phyloP scores from a whole-genome alignment of 1,140 invertebrate genomes.

The Micrasema minimum region DNA sequence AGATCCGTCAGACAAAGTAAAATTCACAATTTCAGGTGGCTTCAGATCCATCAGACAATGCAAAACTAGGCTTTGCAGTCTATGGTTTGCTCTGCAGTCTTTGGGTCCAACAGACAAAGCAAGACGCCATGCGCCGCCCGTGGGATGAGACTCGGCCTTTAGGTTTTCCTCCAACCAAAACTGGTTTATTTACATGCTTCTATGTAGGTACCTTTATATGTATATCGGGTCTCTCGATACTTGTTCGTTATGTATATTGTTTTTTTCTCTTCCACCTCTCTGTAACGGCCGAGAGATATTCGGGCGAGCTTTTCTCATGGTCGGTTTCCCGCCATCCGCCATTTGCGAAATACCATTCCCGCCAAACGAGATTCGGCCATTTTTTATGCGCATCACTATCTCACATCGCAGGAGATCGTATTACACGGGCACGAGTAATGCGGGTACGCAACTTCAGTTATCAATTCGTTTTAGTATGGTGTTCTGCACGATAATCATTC shows the following conservation, averaged over 20 bases:
- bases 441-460: too few species aligned
- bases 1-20: too few species aligned
- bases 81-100: too few species aligned
- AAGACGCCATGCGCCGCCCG: background rate
- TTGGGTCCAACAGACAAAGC: too few species aligned
- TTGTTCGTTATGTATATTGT: slow-evolving; percentile 35
- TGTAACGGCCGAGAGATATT: slow-evolving; percentile 30
- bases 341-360: slow-evolving; percentile 47
- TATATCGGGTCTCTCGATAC: slow-evolving; percentile 38
- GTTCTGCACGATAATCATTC: too few species aligned
- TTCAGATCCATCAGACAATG: too few species aligned
- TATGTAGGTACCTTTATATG: too few species aligned
- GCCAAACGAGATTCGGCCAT: slow-evolving; percentile 49
- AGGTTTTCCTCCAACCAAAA: too few species aligned
- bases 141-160: too few species aligned
- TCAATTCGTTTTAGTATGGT: too few species aligned
- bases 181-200: slow-evolving; percentile 30
- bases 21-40: too few species aligned
- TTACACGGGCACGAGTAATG: background rate
- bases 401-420: slow-evolving; percentile 10
- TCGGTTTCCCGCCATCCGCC: slow-evolving; percentile 43
- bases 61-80: too few species aligned
- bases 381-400: slow-evolving; percentile 36
- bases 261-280: slow-evolving; percentile 25
- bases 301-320: slow-evolving; percentile 43